A percentile compares a stretch with the other conserved stretches of the same genome.
Evolutionary conservation across 1,140 invertebrate species (phyloP).

Genomic region (Sycophaga agraensis): DNA sequence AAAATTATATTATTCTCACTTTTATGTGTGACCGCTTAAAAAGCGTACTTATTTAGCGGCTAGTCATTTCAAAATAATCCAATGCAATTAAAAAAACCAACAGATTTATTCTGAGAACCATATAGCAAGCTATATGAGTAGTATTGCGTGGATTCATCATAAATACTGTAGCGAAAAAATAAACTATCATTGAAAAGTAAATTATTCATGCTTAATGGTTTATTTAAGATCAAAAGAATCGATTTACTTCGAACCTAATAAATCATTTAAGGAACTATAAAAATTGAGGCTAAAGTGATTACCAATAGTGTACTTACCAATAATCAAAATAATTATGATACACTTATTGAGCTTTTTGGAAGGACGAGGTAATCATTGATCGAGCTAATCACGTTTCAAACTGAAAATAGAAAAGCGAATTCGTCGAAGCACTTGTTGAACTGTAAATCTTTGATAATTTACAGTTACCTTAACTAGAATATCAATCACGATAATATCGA

Average conservation of each 20-base stretch:
- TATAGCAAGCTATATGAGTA: no score
- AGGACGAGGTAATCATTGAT: background rate
- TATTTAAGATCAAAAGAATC: background rate
- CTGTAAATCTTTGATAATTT: constrained; percentile 13
- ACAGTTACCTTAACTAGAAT: constrained; percentile 21
- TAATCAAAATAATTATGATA: constrained; percentile 1
- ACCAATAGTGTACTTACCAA: background rate
- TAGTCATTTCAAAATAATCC: no score
- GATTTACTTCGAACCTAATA: background rate
- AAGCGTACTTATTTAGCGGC: no score
- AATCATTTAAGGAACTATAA: background rate
- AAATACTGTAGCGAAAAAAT: no score
- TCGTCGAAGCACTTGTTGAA: background rate
- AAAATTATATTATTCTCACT: no score
- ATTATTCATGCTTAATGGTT: background rate
- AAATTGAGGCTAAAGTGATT: constrained; percentile 1
- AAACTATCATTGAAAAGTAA: constrained; percentile 6
- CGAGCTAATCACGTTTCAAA: no score
- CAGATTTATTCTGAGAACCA: no score
- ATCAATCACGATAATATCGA: constrained; percentile 23
- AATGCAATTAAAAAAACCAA: no score
- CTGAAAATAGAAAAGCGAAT: background rate
- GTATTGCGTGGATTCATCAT: no score
- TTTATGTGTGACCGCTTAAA: no score
- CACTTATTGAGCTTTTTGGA: background rate